A percentile compares a stretch with the other conserved stretches of the same genome.
Conservation (phyloP, 1,140 invertebrate species). For the Cotesia typhae region DNA sequence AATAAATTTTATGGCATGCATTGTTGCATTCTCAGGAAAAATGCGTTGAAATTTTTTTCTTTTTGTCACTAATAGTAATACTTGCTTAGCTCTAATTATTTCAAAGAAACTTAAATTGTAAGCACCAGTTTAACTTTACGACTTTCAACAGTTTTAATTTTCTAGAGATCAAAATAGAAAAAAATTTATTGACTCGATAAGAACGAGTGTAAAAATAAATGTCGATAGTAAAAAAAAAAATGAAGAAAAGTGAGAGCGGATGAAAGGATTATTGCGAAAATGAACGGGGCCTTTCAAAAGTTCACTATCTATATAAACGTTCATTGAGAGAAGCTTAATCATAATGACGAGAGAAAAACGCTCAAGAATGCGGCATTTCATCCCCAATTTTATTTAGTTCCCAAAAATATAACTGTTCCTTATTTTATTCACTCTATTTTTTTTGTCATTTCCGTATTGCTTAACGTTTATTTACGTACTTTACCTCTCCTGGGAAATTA, state of each 20-base stretch:
- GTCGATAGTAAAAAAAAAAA: neutral
- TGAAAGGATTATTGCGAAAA: constrained; percentile 18
- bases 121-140: too few relatives aligned
- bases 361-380: constrained; percentile 14
- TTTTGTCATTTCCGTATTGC: neutral
- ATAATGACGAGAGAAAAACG: constrained; percentile 24
- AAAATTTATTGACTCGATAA: neutral
- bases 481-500: neutral
- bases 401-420: neutral
- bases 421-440: neutral
- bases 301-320: constrained; percentile 12
- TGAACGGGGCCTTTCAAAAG: constrained; percentile 10
- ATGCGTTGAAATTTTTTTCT: too few relatives aligned
- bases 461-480: neutral
- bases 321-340: constrained; percentile 22
- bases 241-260: constrained; percentile 7
- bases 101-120: too few relatives aligned
- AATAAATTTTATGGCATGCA: too few relatives aligned
- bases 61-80: too few relatives aligned
- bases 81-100: too few relatives aligned
- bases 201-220: too few relatives aligned
- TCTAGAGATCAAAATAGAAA: too few relatives aligned
- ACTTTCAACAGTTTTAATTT: too few relatives aligned
- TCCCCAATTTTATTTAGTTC: neutral
- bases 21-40: too few relatives aligned